Percentiles rank a stretch among this genome's conserved stretches.
Evolutionary conservation across 2,888 invertebrate genomes (phyloP).

Genomic region (Calameuta filiformis): DNA sequence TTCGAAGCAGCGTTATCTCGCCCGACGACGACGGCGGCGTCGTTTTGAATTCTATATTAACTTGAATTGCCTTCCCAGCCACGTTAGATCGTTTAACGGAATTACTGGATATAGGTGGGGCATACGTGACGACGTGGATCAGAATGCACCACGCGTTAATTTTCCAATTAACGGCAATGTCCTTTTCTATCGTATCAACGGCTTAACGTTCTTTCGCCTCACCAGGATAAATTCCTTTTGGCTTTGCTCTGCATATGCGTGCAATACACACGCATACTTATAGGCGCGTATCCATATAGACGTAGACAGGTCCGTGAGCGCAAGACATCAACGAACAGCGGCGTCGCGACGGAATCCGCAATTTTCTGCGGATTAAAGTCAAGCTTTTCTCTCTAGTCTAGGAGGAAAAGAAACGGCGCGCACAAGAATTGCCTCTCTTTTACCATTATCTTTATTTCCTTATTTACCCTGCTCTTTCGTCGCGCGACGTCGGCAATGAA

Average conservation of each 20-base stretch:
- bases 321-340: background rate
- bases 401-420: background rate
- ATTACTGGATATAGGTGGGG: background rate
- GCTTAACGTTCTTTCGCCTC: background rate
- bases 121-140: background rate
- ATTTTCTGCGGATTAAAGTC: background rate
- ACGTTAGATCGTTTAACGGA: background rate
- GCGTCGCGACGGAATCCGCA: background rate
- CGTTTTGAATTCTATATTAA: background rate
- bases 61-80: background rate
- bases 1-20: background rate
- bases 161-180: background rate
- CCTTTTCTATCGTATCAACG: background rate
- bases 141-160: background rate
- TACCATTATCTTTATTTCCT: background rate
- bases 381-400: background rate
- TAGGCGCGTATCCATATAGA: background rate
- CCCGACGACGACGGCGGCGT: background rate
- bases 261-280: background rate
- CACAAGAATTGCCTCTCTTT: background rate
- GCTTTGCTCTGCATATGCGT: background rate
- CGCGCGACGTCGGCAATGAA: background rate
- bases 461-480: background rate
- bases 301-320: background rate
- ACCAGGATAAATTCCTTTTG: background rate